A percentile compares a stretch with the other conserved stretches of the same genome.
These are phyloP conservation scores for Drymodes brunneopygia DNA, from an alignment of 2,113 vertebrate species.

Conservation along the genomic window DNA sequence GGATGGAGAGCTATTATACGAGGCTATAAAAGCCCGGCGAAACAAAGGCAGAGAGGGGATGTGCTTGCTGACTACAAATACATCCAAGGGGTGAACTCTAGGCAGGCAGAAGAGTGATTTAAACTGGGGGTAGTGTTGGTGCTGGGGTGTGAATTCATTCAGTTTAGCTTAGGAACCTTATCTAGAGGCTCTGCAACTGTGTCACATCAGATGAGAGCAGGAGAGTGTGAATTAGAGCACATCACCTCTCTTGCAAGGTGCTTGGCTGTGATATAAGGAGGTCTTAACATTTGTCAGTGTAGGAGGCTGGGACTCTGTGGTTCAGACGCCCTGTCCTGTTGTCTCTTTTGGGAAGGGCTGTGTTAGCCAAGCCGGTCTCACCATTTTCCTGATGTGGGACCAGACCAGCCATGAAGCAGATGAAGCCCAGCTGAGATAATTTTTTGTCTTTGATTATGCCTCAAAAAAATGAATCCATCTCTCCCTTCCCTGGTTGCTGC, in stretches of 20 bases:
- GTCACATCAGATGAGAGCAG: background rate
- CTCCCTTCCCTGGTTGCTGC: background rate
- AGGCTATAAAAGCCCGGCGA: background rate
- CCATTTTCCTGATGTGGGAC: background rate
- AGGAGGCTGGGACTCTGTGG: background rate
- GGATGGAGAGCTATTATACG: background rate
- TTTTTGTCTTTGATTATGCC: background rate
- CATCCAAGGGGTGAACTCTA: background rate
- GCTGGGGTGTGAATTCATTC: background rate
- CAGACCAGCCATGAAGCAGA: background rate
- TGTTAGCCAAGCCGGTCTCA: background rate
- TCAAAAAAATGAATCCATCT: background rate
- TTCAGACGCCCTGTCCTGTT: background rate
- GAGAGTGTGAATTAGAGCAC: background rate
- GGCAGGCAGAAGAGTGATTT: background rate
- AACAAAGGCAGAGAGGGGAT: background rate
- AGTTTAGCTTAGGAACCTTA: background rate
- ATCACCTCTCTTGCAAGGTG: background rate
- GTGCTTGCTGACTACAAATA: background rate
- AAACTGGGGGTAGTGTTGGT: background rate
- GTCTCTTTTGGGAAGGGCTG: background rate
- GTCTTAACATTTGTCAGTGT: background rate
- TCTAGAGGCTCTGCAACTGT: background rate
- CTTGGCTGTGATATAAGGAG: background rate
- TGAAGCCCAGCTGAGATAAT: background rate